These are phyloP conservation scores for Seriola quinqueradiata DNA, from an alignment of 2,113 vertebrate genomes.

Conservation along the genomic window DNA sequence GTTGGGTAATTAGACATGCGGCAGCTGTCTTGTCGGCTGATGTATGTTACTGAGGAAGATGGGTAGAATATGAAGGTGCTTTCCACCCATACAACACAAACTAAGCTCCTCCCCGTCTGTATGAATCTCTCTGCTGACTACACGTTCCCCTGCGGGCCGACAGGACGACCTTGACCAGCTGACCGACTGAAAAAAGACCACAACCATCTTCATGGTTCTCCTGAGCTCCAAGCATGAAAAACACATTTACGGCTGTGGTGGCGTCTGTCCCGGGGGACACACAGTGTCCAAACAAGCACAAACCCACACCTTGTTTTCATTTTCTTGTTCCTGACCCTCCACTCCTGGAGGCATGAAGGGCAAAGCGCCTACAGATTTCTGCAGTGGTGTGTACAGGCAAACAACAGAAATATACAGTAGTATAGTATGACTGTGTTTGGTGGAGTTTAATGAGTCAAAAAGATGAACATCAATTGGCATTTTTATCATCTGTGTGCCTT, in stretches of 20 bases:
- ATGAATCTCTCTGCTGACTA: neutral
- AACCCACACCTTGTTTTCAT: neutral
- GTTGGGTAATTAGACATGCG: too few species aligned
- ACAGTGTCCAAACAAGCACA: slow-evolving; percentile 49
- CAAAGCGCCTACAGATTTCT: neutral
- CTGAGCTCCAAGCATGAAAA: slow-evolving; percentile 52
- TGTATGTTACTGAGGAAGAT: too few species aligned
- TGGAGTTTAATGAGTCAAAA: neutral
- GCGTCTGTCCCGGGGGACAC: neutral
- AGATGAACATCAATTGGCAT: too few species aligned
- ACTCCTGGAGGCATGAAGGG: slow-evolving; percentile 14
- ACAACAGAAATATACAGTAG: neutral
- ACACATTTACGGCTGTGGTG: slow-evolving; percentile 51
- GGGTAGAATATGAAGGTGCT: too few species aligned
- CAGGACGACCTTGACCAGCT: slow-evolving; percentile 21
- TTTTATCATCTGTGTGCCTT: too few species aligned
- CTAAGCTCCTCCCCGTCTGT: neutral
- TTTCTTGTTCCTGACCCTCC: neutral
- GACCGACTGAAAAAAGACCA: neutral
- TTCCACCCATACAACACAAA: neutral
- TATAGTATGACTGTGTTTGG: neutral
- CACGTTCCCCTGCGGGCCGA: neutral
- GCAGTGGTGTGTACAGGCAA: neutral
- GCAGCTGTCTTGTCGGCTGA: too few species aligned
- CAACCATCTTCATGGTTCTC: neutral